phyloP scores from a whole-genome alignment of 2,888 invertebrate genomes.

The Griposia aprilina region DNA sequence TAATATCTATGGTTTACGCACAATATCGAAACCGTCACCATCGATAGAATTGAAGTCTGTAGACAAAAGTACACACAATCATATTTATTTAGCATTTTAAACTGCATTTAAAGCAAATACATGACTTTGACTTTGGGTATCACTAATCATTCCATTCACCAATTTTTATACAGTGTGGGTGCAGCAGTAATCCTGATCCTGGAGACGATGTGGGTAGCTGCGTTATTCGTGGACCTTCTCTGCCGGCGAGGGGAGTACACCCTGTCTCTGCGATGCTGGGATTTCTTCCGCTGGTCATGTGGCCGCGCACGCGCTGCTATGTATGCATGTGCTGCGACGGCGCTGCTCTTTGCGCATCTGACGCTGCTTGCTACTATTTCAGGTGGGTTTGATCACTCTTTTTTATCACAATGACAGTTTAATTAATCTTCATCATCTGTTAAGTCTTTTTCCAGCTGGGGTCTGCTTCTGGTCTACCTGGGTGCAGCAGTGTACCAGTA shows the following conservation, averaged over 20 bases:
- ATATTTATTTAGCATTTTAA: background rate
- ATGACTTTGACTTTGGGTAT: background rate
- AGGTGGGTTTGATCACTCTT: conserved; percentile 68
- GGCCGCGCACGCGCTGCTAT: conserved; percentile 86
- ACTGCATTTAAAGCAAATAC: background rate
- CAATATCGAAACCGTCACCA: background rate
- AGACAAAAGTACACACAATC: background rate
- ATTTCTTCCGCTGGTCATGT: conserved; percentile 87
- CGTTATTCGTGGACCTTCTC: conserved; percentile 85
- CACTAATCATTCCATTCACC: background rate
- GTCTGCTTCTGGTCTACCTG: too few relatives aligned
- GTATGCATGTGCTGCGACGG: conserved; percentile 87
- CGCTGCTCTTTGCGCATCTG: conserved; percentile 85
- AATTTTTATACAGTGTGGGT: conserved; percentile 75
- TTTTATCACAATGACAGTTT: background rate
- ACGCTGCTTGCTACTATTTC: conserved; percentile 82
- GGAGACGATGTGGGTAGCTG: conserved; percentile 89
- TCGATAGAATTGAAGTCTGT: background rate
- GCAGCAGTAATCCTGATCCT: conserved; percentile 83
- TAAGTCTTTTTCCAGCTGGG: background rate
- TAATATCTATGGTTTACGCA: too few relatives aligned
- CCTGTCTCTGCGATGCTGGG: conserved; percentile 85
- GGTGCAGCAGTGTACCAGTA: background rate
- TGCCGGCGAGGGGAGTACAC: conserved; percentile 87
- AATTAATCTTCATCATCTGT: background rate